These are phyloP conservation scores for Lasioglossum figueresi DNA, from an alignment of 2,888 invertebrate genomes.

Conservation along the genomic window DNA sequence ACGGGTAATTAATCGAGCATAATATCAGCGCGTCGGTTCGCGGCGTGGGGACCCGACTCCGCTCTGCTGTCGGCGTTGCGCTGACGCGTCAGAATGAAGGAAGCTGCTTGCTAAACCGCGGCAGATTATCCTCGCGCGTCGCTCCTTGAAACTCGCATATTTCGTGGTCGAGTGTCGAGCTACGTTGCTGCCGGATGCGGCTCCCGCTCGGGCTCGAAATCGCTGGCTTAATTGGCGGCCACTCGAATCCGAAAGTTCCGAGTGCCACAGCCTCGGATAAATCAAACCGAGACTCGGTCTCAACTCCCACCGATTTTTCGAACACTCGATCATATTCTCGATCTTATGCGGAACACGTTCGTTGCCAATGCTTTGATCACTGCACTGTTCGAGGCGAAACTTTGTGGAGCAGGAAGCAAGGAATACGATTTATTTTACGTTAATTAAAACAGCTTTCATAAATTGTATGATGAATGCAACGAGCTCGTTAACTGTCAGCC, in stretches of 20 bases:
- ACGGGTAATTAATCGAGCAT: slow-evolving; percentile 63
- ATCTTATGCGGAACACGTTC: background rate
- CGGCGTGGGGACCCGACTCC: slow-evolving; percentile 17
- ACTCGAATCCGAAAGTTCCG: background rate
- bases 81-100: slow-evolving; percentile 41
- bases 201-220: slow-evolving; percentile 1
- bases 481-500: background rate
- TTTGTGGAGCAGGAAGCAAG: background rate
- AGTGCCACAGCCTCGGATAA: background rate
- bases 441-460: background rate
- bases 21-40: slow-evolving; percentile 52
- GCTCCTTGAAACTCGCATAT: slow-evolving; percentile 39
- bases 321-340: background rate
- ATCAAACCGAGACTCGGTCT: background rate
- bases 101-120: slow-evolving; percentile 39
- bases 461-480: background rate
- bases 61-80: slow-evolving; percentile 25
- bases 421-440: too few relatives aligned
- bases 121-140: slow-evolving; percentile 25
- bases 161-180: slow-evolving; percentile 24
- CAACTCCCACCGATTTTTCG: background rate
- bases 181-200: background rate
- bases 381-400: background rate
- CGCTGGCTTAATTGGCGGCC: slow-evolving; percentile 17
- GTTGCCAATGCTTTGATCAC: background rate